Base-by-base conservation (phyloP, 1,140 invertebrate genomes). In the Drosophila triauraria region DNA sequence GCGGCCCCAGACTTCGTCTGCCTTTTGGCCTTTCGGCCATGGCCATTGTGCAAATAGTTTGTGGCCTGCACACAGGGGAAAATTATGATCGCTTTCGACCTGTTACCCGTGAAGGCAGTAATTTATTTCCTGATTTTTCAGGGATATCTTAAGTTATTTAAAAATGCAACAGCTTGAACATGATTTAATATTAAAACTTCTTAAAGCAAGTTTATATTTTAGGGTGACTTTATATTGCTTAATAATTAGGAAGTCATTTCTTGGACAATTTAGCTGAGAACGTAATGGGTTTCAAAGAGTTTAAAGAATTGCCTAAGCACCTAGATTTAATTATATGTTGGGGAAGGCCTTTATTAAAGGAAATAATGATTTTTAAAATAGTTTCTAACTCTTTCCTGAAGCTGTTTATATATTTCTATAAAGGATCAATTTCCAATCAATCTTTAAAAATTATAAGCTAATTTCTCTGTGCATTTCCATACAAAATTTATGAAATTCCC, bases 401-500 rank as follows among this genome's bases (percentile, higher is more conserved):
- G 30, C 0, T 32, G 0, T 32, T 32, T 7, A 35, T 35, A 9
- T 35, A 10, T 35, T 10, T 12, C 4, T 38, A 4, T 38, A 10
- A 12, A 2, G 12, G 0, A 38, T 12, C 3, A 38, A 10, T 12
- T 1, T 4, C 10, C 0, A 44, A 44, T 20, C n/a, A 7, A 20
- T 3, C 44, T 46, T 5, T 9, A 20, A 17, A 20, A 13, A 20
- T 7, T 13, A 20, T 20, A 15, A 68, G 53, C 68, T 78, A 78
- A 70, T 82, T 76, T 83, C 65, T 62, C 46, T 38, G n/a, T 50
- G 62, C 42, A 65, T 67, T 86, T 81, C 25, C 32, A n/a, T 15
- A 30, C 3, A 10, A 44, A 87, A 77, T 77, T 87, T 77, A 83
- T 80, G 64, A 77, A 83, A 72, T 46, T 43, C 13, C 51, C 23